These are phyloP conservation scores for Cantharis lateralis DNA, from an alignment of 2,888 invertebrate genomes.

Conservation along the genomic window DNA sequence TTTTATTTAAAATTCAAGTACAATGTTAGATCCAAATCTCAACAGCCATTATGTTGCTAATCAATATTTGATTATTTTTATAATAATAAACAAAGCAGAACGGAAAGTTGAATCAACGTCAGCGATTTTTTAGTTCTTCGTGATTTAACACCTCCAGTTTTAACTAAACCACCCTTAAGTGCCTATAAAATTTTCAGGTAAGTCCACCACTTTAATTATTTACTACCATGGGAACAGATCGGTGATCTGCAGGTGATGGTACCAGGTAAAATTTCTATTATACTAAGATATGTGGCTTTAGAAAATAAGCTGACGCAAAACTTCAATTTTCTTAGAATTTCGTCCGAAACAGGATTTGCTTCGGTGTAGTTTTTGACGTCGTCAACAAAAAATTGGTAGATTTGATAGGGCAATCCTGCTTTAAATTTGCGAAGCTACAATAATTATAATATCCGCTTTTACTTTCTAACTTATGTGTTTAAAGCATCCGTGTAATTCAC, in stretches of 20 bases:
- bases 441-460: background rate
- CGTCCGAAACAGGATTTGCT: background rate
- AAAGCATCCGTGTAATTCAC: background rate
- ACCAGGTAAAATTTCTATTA: background rate
- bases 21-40: slow-evolving; percentile 2
- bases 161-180: background rate
- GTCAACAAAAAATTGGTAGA: background rate
- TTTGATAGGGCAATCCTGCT: background rate
- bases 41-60: background rate
- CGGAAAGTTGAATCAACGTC: background rate
- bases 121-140: background rate
- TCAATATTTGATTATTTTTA: slow-evolving; percentile 1
- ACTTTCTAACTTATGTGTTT: background rate
- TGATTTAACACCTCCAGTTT: background rate
- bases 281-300: background rate
- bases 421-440: background rate
- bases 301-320: background rate
- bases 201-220: background rate
- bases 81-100: background rate
- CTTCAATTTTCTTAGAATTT: background rate
- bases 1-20: background rate
- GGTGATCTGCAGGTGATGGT: background rate
- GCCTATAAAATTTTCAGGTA: background rate
- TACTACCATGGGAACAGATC: background rate
- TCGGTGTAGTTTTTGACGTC: background rate